These are phyloP conservation scores for Cynopterus brachyotis DNA, from an alignment of 2,113 vertebrate genomes.

Conservation along the genomic window DNA sequence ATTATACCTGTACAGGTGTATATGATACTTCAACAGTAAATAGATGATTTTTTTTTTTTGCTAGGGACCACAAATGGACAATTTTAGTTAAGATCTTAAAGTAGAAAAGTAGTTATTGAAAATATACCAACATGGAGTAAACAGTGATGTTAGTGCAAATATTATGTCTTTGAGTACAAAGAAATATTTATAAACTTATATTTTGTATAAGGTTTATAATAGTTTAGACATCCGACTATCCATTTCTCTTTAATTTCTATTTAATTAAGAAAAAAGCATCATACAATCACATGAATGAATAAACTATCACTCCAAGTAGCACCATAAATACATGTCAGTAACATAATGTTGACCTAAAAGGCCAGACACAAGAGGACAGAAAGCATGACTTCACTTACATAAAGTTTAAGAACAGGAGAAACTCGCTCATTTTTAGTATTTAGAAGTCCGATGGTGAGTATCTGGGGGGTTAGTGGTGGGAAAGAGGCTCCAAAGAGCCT, in stretches of 20 bases:
- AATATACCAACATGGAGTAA: neutral
- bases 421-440: neutral
- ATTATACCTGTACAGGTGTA: fast-evolving
- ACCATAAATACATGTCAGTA: neutral
- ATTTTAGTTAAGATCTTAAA: neutral
- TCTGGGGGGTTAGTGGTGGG: too few relatives aligned
- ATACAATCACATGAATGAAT: neutral
- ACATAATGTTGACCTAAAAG: neutral
- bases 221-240: neutral
- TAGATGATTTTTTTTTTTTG: neutral
- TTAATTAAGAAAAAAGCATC: neutral
- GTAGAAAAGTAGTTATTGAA: neutral
- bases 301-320: neutral
- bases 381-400: neutral
- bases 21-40: neutral
- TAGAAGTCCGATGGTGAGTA: neutral
- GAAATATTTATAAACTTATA: neutral
- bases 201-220: neutral
- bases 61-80: neutral
- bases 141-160: neutral
- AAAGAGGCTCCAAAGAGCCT: neutral
- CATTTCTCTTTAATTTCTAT: neutral
- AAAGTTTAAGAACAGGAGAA: neutral
- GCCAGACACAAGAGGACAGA: neutral
- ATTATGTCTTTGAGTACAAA: neutral